Conservation (phyloP, 1,140 invertebrate species). For the Bombus affinis region DNA sequence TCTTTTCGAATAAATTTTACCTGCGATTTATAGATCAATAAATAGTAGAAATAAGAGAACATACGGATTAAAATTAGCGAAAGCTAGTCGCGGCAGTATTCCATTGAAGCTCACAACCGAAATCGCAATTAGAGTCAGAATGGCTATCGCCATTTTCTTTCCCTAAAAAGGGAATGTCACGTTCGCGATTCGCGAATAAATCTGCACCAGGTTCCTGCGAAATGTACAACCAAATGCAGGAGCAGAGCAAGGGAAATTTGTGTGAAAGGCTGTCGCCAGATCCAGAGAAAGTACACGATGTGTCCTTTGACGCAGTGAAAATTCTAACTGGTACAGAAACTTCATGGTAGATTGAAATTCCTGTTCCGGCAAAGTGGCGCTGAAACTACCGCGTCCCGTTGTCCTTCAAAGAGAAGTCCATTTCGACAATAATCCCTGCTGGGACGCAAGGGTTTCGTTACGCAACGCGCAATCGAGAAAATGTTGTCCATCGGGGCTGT, state of each 20-base stretch:
- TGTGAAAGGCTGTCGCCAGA: slow-evolving; percentile 10
- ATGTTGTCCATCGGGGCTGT: background rate
- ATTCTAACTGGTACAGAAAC: slow-evolving; percentile 4
- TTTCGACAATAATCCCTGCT: slow-evolving; percentile 4
- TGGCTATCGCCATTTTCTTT: background rate
- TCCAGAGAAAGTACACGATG: slow-evolving; percentile 13
- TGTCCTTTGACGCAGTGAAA: slow-evolving; percentile 40
- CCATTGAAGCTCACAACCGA: background rate
- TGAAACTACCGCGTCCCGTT: background rate
- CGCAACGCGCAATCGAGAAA: background rate
- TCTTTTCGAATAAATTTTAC: too few relatives aligned
- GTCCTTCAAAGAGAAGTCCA: slow-evolving; percentile 23
- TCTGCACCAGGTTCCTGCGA: background rate
- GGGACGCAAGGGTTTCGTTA: background rate
- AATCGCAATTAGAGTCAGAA: background rate
- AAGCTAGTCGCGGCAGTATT: background rate
- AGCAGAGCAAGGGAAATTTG: slow-evolving; percentile 1
- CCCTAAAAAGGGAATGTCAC: background rate
- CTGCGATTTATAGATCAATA: too few relatives aligned
- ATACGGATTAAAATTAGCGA: background rate
- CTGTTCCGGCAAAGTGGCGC: background rate
- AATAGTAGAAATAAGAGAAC: background rate
- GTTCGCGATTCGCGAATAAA: background rate
- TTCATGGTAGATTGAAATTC: slow-evolving; percentile 40
- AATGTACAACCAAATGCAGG: background rate